Conservation (phyloP, 2,113 vertebrate genomes). For the Thinocorus orbignyianus region DNA sequence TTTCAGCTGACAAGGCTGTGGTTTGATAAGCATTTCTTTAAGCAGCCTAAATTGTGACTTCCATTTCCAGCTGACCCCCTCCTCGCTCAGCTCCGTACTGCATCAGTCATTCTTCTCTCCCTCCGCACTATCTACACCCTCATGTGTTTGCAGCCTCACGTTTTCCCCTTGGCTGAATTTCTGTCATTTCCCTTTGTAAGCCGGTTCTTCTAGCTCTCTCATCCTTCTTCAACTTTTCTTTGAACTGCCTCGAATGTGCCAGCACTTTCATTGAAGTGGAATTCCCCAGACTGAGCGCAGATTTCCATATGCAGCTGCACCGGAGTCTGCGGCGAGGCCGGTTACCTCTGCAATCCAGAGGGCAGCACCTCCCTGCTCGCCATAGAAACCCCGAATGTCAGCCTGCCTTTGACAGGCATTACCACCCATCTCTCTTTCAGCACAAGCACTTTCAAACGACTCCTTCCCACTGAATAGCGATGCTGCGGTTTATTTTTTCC, state of each 20-base stretch:
- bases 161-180: slow-evolving; percentile 68
- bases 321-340: background rate
- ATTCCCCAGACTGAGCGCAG: slow-evolving; percentile 59
- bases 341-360: slow-evolving; percentile 39
- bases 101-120: slow-evolving; percentile 22
- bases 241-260: slow-evolving; percentile 66
- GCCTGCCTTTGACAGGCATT: slow-evolving; percentile 54
- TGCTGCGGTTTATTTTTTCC: slow-evolving; percentile 51
- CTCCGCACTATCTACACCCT: background rate
- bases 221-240: slow-evolving; percentile 66
- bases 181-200: slow-evolving; percentile 66
- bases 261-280: slow-evolving; percentile 65
- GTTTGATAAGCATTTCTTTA: slow-evolving; percentile 13
- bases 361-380: slow-evolving; percentile 65
- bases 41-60: background rate
- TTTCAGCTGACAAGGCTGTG: background rate
- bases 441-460: slow-evolving; percentile 44
- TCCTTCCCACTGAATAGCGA: slow-evolving; percentile 63
- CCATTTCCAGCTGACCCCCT: slow-evolving; percentile 48
- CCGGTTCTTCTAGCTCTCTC: slow-evolving; percentile 54
- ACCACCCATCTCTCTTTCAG: slow-evolving; percentile 66
- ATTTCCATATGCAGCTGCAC: slow-evolving; percentile 61
- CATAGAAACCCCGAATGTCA: slow-evolving; percentile 51
- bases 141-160: slow-evolving; percentile 61
- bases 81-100: background rate